phyloP scores from a whole-genome alignment of 37 sponge, comb jelly and placozoan species.

The Axinella damicornis region DNA sequence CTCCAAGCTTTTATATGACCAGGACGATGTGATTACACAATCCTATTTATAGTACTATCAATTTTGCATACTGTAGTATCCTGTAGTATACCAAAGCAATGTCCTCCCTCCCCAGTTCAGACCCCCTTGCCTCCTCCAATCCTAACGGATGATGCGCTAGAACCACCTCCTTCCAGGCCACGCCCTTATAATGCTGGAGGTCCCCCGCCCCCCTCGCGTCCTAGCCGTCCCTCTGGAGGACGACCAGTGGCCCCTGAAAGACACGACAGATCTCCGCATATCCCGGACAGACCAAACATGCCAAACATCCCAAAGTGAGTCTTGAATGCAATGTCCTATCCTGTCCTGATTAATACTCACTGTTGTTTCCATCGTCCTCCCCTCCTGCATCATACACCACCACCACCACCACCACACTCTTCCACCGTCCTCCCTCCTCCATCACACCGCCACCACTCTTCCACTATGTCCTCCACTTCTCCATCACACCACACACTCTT shows the following conservation, averaged over 20 bases:
- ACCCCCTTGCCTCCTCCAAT: constrained; percentile 86
- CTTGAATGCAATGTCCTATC: too few relatives aligned
- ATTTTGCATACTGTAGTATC: neutral
- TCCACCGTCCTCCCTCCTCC: too few relatives aligned
- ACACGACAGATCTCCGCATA: neutral
- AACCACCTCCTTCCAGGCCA: constrained; percentile 5
- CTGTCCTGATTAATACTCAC: too few relatives aligned
- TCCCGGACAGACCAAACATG: constrained; percentile 30
- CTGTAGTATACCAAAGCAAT: neutral
- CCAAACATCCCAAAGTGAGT: neutral
- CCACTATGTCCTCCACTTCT: too few relatives aligned
- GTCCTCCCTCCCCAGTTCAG: constrained; percentile 33
- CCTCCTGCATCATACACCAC: too few relatives aligned
- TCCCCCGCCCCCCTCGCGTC: constrained; percentile 25
- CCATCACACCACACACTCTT: neutral
- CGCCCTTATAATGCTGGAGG: constrained; percentile 10
- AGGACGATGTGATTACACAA: too few relatives aligned
- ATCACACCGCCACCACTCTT: too few relatives aligned
- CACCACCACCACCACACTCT: too few relatives aligned
- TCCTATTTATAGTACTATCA: too few relatives aligned
- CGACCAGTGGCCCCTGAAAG: constrained; percentile 3
- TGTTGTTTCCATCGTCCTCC: too few relatives aligned
- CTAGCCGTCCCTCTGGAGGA: constrained; percentile 24
- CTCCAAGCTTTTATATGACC: too few relatives aligned
- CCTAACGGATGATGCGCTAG: constrained; percentile 26